These are phyloP conservation scores for Zaprionus taronus DNA, from an alignment of 1,140 invertebrate species.

Conservation along the genomic window DNA sequence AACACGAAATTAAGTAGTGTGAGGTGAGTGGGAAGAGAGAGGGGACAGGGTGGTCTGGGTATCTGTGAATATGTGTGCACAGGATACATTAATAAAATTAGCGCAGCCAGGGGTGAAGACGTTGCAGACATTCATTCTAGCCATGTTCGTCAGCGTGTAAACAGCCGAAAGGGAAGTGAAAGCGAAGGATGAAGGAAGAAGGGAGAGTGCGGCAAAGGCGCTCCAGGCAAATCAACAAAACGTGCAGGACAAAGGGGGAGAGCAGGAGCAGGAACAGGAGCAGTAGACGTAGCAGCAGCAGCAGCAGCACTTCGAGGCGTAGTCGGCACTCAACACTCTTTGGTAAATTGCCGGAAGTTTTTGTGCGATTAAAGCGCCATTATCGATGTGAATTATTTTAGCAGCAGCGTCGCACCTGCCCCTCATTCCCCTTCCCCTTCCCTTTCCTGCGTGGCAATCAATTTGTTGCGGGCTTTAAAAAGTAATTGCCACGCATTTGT, in stretches of 20 bases:
- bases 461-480: slow-evolving; percentile 72
- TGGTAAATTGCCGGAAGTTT: slow-evolving; percentile 78
- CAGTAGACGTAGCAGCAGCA: background rate
- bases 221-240: slow-evolving; percentile 69
- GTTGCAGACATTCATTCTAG: slow-evolving; percentile 33
- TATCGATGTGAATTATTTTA: slow-evolving; percentile 83
- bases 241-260: slow-evolving; percentile 19
- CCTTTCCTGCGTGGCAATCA: slow-evolving; percentile 55
- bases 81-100: slow-evolving; percentile 83
- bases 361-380: slow-evolving; percentile 79
- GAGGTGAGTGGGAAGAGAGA: slow-evolving; percentile 9
- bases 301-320: slow-evolving; percentile 19
- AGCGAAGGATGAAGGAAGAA: background rate
- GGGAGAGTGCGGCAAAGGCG: background rate
- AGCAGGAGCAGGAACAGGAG: slow-evolving; percentile 22
- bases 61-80: slow-evolving; percentile 49
- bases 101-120: slow-evolving; percentile 63
- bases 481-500: slow-evolving; percentile 77
- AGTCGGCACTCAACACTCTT: slow-evolving; percentile 68
- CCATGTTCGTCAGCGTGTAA: slow-evolving; percentile 45
- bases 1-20: slow-evolving; percentile 74
- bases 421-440: background rate
- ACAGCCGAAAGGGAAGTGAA: slow-evolving; percentile 26
- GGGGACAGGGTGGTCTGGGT: slow-evolving; percentile 1
- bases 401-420: slow-evolving; percentile 26